Base-by-base conservation (phyloP, 2,113 vertebrate species). In the Chrysochloris asiatica region DNA sequence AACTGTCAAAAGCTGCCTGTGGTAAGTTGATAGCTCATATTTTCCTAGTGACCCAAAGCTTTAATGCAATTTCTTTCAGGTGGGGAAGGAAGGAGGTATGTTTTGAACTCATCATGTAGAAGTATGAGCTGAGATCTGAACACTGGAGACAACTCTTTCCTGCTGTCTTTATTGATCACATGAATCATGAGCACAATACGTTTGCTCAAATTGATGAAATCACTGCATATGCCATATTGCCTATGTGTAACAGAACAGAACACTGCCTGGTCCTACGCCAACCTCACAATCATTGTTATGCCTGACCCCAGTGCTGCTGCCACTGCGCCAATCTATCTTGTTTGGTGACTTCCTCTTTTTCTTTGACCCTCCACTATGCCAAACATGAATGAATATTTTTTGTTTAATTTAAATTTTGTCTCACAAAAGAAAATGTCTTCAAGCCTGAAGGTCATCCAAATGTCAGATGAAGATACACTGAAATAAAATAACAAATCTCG, bases 1-100 rank as follows among this genome's bases (percentile, higher is more conserved):
- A 83, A 21, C 73, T 96, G 91, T 96, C 95, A 91, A 78, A 91
- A 80, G 38, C 65, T 83, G 71, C 28, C 75, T 54, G 75, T 83
- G 59, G 13, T 81, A 83, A 88, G 45, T 81, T 54, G 22, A 92
- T 95, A 90, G 76, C 79, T 96, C 78, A 86, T 79, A 79, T 96
- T 95, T 89, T 81, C 30, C n/a, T 96, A 80, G 80, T 90, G 83
- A 95, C 43, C 54, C 76, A 93, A 81, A 84, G 14, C 12, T 94
- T 94, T 94, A 95, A 95, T 93, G 71, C 69, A 90, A 88, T 87
- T 94, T 26, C 61, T 93, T 90, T 83, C 10, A 50, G 21, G 8
- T 85, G 24, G 21, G 78, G 84, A 77, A 86, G 69, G 11, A 69
- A 26, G 89, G 86, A 83, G 52, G 33, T 3, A 33, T 4, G 24